Evolutionary conservation across 1,140 invertebrate genomes (phyloP), one percentile per base, ranked within the genome.

Genomic region (Heliconius melpomene): DNA sequence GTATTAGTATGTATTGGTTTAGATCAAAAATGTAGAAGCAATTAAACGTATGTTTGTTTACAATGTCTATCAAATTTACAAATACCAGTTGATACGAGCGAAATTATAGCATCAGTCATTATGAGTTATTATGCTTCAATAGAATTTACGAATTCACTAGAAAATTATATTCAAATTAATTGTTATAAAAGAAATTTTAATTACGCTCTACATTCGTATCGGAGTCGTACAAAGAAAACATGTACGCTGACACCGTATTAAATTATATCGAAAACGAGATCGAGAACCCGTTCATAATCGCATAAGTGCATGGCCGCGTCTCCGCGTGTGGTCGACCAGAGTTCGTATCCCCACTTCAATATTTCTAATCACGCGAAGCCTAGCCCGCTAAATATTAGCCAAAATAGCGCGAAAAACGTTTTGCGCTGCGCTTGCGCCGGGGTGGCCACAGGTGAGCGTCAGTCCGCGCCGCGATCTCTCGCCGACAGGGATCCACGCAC

Each of bases 381-480:
- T 93, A 93, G 91, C 92, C 89, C 88, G 90, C 87, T 89, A 91
- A 93, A 91, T 93, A 89, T 94, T 93, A 93, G 90, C 91, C 91
- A 91, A 94, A 94, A 93, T 94, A 93, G 91, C 91, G 93, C 93
- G 93, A 94, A 94, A 94, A 94, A 89, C 88, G 91, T 91, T 91
- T 90, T 85, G 88, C 86, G 80, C 74, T 91, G 93, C 92, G 91
- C 91, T 78, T 91, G 89, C 90, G 90, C 85, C 87, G 88, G 91
- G 90, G 88, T 92, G 87, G 82, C 85, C 88, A 79, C 89, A 90
- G 90, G 89, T 89, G 87, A 90, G 82, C 91, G 91, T 93, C 93
- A 94, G 92, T 94, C 88, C 84, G 88, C 86, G 86, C 81, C 87
- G 89, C 88, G 91, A 89, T 89, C 91, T 93, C 90, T 85, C 86